These are phyloP conservation scores for Chondrosia reniformis DNA, from an alignment of 37 sponge, comb jelly and placozoan species.

Conservation along the genomic window DNA sequence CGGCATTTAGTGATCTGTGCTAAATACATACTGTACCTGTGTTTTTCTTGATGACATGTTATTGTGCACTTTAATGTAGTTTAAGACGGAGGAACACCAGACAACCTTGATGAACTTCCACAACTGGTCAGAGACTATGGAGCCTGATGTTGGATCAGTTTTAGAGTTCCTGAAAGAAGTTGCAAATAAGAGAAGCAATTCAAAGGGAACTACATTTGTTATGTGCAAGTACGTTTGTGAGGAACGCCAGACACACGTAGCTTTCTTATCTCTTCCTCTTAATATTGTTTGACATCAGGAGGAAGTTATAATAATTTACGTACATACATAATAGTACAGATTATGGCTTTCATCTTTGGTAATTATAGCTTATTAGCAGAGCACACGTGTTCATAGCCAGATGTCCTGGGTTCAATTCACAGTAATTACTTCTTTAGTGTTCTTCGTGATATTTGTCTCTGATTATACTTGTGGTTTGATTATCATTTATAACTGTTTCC, in stretches of 20 bases:
- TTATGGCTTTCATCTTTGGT: background rate
- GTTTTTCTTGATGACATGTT: too few species aligned
- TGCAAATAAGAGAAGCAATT: background rate
- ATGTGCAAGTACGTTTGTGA: constrained; percentile 13
- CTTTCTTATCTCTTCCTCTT: too few species aligned
- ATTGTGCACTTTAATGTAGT: too few species aligned
- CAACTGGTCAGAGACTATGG: background rate
- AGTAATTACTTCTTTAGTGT: background rate
- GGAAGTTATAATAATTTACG: too few species aligned
- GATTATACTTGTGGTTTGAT: background rate
- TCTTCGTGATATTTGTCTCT: background rate
- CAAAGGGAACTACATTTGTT: background rate
- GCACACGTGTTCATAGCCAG: background rate
- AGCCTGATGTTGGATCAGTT: background rate
- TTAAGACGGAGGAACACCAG: background rate
- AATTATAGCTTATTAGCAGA: background rate
- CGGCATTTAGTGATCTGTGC: too few species aligned
- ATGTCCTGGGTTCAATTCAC: background rate
- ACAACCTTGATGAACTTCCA: background rate
- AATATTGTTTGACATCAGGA: too few species aligned
- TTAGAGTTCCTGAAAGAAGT: background rate
- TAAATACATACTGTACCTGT: too few species aligned
- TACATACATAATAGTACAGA: too few species aligned
- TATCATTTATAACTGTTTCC: background rate
- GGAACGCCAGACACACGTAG: too few species aligned